phyloP scores from a whole-genome alignment of 2,113 vertebrate species.

The Paralichthys olivaceus region DNA sequence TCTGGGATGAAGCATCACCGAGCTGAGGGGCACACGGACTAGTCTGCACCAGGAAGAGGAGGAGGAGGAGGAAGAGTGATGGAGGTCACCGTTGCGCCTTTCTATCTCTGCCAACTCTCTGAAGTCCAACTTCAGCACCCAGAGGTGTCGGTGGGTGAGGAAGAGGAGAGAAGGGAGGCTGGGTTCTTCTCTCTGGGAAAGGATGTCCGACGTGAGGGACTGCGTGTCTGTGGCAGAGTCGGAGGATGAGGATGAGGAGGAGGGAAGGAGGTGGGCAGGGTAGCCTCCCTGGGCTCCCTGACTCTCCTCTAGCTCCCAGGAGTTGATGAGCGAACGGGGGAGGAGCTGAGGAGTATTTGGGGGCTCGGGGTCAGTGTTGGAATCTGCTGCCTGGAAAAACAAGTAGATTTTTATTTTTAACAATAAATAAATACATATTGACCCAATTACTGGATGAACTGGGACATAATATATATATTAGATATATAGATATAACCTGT shows the following conservation, averaged over 20 bases:
- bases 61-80: constrained; percentile 11
- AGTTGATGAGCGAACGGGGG: constrained; percentile 85
- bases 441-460: neutral
- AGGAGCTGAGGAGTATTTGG: constrained; percentile 80
- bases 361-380: neutral
- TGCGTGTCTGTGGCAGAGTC: constrained; percentile 9
- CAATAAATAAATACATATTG: neutral
- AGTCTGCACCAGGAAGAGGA: constrained; percentile 77
- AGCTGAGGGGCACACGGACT: constrained; percentile 86
- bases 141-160: constrained; percentile 89
- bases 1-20: constrained; percentile 85
- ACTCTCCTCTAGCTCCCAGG: constrained; percentile 89
- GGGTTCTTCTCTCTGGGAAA: constrained; percentile 47
- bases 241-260: constrained; percentile 18
- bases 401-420: neutral
- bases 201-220: constrained; percentile 51
- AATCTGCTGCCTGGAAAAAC: constrained; percentile 31
- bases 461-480: too few relatives aligned
- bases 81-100: constrained; percentile 65
- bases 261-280: constrained; percentile 82
- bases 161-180: constrained; percentile 87
- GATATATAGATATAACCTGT: too few relatives aligned
- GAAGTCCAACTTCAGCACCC: constrained; percentile 89
- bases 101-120: constrained; percentile 77
- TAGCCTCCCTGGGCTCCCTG: constrained; percentile 87